These are phyloP conservation scores for Apodemus agrarius DNA, from an alignment of 2,797 vertebrate genomes.

Conservation along the genomic window DNA sequence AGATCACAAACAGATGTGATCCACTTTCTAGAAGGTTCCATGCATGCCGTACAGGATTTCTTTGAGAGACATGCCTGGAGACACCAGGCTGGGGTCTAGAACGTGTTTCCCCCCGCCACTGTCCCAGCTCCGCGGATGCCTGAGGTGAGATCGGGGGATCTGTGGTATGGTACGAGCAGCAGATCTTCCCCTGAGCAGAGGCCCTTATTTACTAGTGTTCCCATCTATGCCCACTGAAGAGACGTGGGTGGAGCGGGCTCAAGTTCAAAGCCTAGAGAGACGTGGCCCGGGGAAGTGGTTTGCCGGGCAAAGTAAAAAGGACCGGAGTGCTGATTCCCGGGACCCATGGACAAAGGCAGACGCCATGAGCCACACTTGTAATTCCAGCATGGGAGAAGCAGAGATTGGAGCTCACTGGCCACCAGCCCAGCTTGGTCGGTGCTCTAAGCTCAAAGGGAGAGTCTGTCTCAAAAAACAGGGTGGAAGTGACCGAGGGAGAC, in stretches of 20 bases:
- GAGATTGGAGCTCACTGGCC: neutral
- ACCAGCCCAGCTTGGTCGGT: too few relatives aligned
- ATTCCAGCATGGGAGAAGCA: too few relatives aligned
- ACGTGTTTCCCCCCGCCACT: neutral
- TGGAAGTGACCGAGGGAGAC: neutral
- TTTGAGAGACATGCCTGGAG: neutral
- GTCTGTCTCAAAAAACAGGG: neutral
- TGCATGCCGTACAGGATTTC: neutral
- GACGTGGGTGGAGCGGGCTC: neutral
- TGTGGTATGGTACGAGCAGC: neutral
- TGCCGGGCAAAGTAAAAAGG: neutral
- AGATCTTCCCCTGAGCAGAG: neutral
- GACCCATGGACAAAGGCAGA: neutral
- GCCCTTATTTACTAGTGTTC: neutral
- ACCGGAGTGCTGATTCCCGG: too few relatives aligned
- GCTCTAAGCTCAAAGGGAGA: neutral
- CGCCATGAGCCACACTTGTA: neutral
- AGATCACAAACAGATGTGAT: neutral
- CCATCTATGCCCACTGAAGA: neutral
- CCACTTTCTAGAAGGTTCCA: neutral
- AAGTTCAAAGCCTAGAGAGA: conserved; percentile 9
- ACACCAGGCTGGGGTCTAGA: neutral
- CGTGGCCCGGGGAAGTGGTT: too few relatives aligned
- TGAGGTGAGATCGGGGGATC: neutral
- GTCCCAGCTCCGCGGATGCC: neutral